phyloP scores from a whole-genome alignment of 2,888 invertebrate species.

The Drosophila merina region DNA sequence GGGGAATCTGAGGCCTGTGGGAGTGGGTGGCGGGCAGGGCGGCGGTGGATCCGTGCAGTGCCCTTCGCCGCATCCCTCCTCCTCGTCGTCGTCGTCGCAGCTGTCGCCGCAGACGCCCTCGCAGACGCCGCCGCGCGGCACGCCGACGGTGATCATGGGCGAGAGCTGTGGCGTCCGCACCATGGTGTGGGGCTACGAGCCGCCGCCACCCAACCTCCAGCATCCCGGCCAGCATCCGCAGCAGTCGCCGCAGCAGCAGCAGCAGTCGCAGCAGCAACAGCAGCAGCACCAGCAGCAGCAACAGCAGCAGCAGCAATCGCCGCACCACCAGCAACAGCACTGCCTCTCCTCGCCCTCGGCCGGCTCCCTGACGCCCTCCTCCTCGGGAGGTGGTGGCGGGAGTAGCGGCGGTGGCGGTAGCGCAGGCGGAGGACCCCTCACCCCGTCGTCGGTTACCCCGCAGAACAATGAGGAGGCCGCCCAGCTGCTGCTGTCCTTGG shows the following conservation, averaged over 20 bases:
- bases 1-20: constrained; percentile 77
- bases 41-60: constrained; percentile 71
- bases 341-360: constrained; percentile 84
- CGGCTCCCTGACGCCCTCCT: constrained; percentile 82
- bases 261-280: constrained; percentile 47
- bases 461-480: constrained; percentile 87
- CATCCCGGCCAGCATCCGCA: constrained; percentile 63
- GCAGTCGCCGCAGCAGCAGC: constrained; percentile 55
- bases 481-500: constrained; percentile 90
- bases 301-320: constrained; percentile 59
- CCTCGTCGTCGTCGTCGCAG: constrained; percentile 82
- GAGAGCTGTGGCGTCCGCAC: constrained; percentile 94
- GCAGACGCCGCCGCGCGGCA: constrained; percentile 85
- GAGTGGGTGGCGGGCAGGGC: constrained; percentile 55
- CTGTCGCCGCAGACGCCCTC: constrained; percentile 83
- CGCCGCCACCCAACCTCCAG: constrained; percentile 84
- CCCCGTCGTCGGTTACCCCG: constrained; percentile 56
- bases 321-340: constrained; percentile 55
- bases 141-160: constrained; percentile 96
- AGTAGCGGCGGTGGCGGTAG: constrained; percentile 4
- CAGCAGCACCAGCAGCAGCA: constrained; percentile 43
- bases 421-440: constrained; percentile 6
- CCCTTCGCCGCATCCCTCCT: constrained; percentile 82
- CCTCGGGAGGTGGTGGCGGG: constrained; percentile 56
- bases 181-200: constrained; percentile 87